A percentile compares a stretch with the other conserved stretches of the same genome.
These are phyloP conservation scores for Muscina levida DNA, from an alignment of 2,888 invertebrate species.

Conservation along the genomic window DNA sequence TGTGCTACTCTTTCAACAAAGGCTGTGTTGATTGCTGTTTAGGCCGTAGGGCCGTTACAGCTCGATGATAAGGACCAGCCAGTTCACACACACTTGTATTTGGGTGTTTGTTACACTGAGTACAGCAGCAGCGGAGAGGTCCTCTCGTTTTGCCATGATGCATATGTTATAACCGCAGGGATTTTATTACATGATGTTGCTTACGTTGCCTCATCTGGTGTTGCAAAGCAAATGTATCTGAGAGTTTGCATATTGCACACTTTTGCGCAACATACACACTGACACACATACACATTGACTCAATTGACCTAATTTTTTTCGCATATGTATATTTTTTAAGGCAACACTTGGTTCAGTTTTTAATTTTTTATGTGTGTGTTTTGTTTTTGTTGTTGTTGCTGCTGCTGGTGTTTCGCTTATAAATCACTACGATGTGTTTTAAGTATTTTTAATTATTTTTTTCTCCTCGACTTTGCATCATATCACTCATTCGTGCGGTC, in stretches of 20 bases:
- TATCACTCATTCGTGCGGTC: background rate
- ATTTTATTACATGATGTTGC: slow-evolving; percentile 6
- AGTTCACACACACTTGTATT: too few relatives aligned
- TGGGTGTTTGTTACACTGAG: too few relatives aligned
- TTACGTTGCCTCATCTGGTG: slow-evolving; percentile 1
- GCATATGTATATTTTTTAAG: background rate
- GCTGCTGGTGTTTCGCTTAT: slow-evolving; percentile 7
- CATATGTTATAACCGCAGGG: slow-evolving; percentile 29
- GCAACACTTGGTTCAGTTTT: background rate
- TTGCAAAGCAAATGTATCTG: background rate
- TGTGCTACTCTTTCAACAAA: background rate
- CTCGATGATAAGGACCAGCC: background rate
- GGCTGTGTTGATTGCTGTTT: background rate
- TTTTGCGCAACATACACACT: background rate
- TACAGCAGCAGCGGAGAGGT: too few relatives aligned
- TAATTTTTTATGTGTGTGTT: background rate
- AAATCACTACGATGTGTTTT: slow-evolving; percentile 8
- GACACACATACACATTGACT: slow-evolving; percentile 1
- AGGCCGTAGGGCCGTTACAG: background rate
- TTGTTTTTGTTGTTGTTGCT: background rate
- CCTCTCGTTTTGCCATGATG: too few relatives aligned
- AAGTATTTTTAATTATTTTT: slow-evolving; percentile 21
- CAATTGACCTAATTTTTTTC: slow-evolving; percentile 27
- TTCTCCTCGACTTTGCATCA: background rate
- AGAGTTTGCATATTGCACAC: background rate